Conservation (phyloP, 2,888 invertebrate species). For the Catocala fraxini region DNA sequence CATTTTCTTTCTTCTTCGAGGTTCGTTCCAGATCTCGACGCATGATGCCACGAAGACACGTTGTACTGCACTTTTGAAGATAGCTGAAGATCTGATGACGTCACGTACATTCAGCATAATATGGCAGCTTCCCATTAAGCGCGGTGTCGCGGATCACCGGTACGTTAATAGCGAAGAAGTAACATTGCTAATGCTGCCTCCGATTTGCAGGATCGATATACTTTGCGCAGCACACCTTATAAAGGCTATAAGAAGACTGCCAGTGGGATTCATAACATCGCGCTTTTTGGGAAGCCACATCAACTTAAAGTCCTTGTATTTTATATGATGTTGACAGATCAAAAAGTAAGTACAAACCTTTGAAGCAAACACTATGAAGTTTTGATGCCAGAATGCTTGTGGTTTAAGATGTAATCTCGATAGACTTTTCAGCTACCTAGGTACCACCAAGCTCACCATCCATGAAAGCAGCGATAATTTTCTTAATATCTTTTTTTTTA, state of each 20-base stretch:
- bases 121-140: too few species aligned
- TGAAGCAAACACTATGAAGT: not conserved
- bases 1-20: not conserved
- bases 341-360: not conserved
- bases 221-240: too few species aligned
- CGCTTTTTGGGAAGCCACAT: not conserved
- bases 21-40: not conserved
- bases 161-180: too few species aligned
- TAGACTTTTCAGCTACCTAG: not conserved
- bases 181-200: too few species aligned
- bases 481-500: too few species aligned
- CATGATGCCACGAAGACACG: not conserved
- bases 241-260: too few species aligned
- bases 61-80: not conserved
- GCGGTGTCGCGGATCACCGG: too few species aligned
- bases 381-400: not conserved
- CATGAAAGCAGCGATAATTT: not conserved
- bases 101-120: too few species aligned
- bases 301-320: not conserved
- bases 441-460: not conserved
- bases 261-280: not conserved
- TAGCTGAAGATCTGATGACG: too few species aligned
- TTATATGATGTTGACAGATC: not conserved
- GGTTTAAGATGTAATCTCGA: too few species aligned
- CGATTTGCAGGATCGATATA: too few species aligned